These are phyloP conservation scores for Elephantulus edwardii DNA, from an alignment of 2,113 vertebrate species.

Conservation along the genomic window DNA sequence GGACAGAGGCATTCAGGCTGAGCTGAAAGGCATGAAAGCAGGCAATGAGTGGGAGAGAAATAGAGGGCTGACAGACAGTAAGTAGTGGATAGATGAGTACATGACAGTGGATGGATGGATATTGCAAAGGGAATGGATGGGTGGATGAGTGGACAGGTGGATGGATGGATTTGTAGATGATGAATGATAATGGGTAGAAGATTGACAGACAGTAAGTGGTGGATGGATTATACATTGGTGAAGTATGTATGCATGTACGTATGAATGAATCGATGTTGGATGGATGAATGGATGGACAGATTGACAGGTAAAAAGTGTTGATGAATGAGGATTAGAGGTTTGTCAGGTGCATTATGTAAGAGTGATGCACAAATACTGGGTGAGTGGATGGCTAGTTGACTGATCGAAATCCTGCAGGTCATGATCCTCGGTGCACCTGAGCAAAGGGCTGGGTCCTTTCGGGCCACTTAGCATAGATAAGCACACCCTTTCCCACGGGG, in stretches of 20 bases:
- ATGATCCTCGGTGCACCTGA: neutral
- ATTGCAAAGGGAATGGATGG: neutral
- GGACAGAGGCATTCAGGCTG: neutral
- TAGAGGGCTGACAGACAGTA: neutral
- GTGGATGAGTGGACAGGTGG: too few species aligned
- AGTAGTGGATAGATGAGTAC: neutral
- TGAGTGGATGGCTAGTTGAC: too few species aligned
- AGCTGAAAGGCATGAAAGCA: rapidly evolving
- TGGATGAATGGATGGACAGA: neutral
- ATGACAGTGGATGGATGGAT: neutral
- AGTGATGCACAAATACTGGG: too few species aligned
- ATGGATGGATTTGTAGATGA: neutral
- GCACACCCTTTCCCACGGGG: neutral
- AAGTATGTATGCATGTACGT: neutral
- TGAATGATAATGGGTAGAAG: too few species aligned
- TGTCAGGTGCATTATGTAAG: neutral
- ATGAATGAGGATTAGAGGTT: too few species aligned
- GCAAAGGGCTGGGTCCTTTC: neutral
- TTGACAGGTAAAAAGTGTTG: too few species aligned
- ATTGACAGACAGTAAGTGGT: neutral
- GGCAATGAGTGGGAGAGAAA: neutral
- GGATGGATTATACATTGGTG: neutral
- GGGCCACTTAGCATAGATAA: neutral
- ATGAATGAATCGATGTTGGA: neutral
- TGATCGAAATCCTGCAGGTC: neutral